Evolutionary conservation across 2,888 invertebrate genomes (phyloP).

Genomic region (Macaria liturata): DNA sequence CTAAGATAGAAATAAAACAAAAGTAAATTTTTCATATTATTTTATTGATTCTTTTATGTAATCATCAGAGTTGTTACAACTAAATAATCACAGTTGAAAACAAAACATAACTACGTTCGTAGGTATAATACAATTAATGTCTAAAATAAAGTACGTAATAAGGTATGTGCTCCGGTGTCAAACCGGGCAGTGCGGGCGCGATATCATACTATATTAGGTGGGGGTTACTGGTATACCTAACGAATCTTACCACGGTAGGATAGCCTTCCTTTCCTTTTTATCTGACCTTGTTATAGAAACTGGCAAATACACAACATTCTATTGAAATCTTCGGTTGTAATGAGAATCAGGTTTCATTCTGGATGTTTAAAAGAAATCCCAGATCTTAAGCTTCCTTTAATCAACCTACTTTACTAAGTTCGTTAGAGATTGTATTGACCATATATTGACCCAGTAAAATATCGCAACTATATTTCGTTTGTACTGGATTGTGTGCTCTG

Average conservation of each 20-base stretch:
- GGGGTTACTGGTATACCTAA: too few relatives aligned
- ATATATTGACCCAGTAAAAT: slow-evolving; percentile 13
- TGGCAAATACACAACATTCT: too few relatives aligned
- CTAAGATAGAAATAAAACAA: slow-evolving; percentile 46
- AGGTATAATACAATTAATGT: slow-evolving; percentile 60
- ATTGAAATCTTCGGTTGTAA: too few relatives aligned
- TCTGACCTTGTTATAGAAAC: too few relatives aligned
- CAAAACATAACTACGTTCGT: slow-evolving; percentile 76
- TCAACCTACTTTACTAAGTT: too few relatives aligned
- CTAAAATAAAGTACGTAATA: slow-evolving; percentile 63
- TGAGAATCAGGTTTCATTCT: too few relatives aligned
- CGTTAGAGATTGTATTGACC: not conserved
- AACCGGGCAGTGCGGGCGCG: slow-evolving; percentile 31
- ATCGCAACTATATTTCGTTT: slow-evolving; percentile 58
- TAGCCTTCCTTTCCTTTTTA: too few relatives aligned
- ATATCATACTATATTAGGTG: not conserved
- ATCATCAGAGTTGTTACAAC: slow-evolving; percentile 84
- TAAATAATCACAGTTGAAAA: slow-evolving; percentile 85
- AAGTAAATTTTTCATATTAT: slow-evolving; percentile 65
- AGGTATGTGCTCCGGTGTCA: slow-evolving; percentile 43
- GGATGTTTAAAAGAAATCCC: too few relatives aligned
- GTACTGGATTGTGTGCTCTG: slow-evolving; percentile 79
- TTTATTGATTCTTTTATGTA: slow-evolving; percentile 83
- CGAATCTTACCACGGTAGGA: too few relatives aligned
- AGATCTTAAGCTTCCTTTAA: too few relatives aligned